Percentiles rank a stretch among this genome's conserved stretches.
These are phyloP conservation scores for Canis aureus DNA, from an alignment of 2,113 vertebrate species.

Conservation along the genomic window DNA sequence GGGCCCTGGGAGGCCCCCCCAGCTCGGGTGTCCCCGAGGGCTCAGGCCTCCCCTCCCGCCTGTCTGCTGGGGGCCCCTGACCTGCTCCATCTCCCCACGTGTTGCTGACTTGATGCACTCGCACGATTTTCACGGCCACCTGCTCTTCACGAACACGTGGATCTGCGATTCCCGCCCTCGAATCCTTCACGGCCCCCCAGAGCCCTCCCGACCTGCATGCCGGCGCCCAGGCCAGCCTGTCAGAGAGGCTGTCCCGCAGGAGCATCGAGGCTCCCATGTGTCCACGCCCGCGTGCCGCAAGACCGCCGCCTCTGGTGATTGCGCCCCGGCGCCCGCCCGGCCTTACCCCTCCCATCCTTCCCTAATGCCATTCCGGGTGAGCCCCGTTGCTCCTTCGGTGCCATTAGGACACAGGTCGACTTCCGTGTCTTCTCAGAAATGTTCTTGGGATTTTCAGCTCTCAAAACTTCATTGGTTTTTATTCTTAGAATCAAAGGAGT, in stretches of 20 bases:
- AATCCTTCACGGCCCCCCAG: not conserved
- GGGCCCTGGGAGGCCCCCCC: not conserved
- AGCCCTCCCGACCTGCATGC: not conserved
- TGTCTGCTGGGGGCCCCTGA: not conserved
- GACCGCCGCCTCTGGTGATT: not conserved
- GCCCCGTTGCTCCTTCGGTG: not conserved
- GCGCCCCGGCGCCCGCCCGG: no score
- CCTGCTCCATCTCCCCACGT: not conserved
- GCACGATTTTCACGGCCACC: not conserved
- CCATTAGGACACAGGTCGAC: not conserved
- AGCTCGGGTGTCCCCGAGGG: not conserved
- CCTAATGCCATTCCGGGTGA: no score
- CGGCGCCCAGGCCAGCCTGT: not conserved
- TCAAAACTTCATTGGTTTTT: not conserved
- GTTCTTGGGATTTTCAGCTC: not conserved
- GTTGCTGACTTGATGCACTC: no score
- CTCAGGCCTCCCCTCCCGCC: rapidly evolving
- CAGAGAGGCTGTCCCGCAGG: not conserved
- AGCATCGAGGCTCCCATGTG: no score
- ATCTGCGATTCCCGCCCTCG: not conserved
- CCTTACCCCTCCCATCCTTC: not conserved
- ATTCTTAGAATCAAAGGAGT: not conserved
- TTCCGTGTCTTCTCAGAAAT: not conserved
- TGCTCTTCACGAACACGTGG: not conserved
- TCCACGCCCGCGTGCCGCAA: not conserved